phyloP scores from a whole-genome alignment of 2,113 vertebrate genomes.

The Chionis minor region DNA sequence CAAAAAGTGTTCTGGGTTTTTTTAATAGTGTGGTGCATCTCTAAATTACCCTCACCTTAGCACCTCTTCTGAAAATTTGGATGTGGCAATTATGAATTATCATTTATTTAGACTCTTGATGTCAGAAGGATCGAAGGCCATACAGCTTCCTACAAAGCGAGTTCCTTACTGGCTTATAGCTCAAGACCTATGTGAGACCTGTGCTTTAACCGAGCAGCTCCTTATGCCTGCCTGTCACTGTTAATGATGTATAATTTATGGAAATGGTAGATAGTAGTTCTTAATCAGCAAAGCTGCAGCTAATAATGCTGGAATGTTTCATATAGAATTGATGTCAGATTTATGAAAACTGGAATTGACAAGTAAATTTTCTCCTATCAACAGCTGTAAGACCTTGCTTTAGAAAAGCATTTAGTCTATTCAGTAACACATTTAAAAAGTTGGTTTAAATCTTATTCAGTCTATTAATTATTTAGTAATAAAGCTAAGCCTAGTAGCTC shows the following conservation, averaged over 20 bases:
- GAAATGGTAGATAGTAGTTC: slow-evolving; percentile 20
- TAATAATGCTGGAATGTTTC: slow-evolving; percentile 17
- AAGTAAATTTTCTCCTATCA: slow-evolving; percentile 14
- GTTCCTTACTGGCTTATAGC: background rate
- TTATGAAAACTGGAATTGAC: slow-evolving; percentile 21
- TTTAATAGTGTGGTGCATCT: background rate
- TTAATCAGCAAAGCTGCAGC: slow-evolving; percentile 33
- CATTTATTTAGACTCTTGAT: slow-evolving; percentile 28
- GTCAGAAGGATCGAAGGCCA: background rate
- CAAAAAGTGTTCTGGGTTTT: background rate
- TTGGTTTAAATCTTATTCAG: background rate
- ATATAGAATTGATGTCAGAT: background rate
- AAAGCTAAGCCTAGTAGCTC: background rate
- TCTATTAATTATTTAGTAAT: background rate
- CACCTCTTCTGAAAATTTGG: background rate
- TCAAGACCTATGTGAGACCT: background rate
- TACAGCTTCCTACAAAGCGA: background rate
- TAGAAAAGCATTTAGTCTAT: background rate
- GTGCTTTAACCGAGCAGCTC: background rate
- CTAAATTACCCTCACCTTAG: slow-evolving; percentile 24
- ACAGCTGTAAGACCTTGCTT: background rate
- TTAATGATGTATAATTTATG: slow-evolving; percentile 52
- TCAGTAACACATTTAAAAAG: background rate
- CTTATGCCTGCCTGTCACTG: slow-evolving; percentile 23
- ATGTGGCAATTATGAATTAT: slow-evolving; percentile 15